Conservation (phyloP, 2,797 vertebrate species). For the Liasis olivaceus region DNA sequence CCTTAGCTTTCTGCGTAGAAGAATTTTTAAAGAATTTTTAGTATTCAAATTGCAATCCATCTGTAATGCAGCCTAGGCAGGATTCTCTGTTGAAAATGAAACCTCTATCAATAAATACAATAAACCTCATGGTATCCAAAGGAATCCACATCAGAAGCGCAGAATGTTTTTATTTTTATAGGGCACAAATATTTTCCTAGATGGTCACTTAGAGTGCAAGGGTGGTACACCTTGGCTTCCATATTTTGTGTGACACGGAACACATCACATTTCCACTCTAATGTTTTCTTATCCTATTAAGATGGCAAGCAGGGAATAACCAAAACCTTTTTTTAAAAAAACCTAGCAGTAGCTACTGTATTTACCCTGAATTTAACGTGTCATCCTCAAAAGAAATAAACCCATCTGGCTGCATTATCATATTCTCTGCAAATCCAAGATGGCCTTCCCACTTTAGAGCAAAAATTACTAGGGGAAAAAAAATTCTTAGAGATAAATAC, state of each 20-base stretch:
- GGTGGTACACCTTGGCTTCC: background rate
- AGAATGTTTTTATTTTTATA: background rate
- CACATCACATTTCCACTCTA: background rate
- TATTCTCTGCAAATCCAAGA: background rate
- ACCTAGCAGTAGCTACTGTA: background rate
- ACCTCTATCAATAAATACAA: background rate
- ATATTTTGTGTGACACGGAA: background rate
- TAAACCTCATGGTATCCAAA: background rate
- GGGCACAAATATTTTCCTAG: background rate
- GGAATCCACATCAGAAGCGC: background rate
- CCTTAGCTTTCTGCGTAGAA: background rate
- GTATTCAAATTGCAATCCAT: background rate
- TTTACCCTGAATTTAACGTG: background rate
- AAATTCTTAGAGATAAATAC: background rate
- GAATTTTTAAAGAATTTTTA: background rate
- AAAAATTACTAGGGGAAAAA: background rate
- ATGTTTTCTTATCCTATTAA: background rate
- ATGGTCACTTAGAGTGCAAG: background rate
- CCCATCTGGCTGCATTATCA: background rate
- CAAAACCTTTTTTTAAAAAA: background rate
- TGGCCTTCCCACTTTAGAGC: background rate
- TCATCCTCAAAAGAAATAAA: background rate
- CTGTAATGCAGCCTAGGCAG: background rate
- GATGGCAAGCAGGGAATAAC: background rate
- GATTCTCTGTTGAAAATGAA: background rate